Base-by-base conservation (phyloP, 2,888 invertebrate genomes). In the Mimumesa dahlbomi region DNA sequence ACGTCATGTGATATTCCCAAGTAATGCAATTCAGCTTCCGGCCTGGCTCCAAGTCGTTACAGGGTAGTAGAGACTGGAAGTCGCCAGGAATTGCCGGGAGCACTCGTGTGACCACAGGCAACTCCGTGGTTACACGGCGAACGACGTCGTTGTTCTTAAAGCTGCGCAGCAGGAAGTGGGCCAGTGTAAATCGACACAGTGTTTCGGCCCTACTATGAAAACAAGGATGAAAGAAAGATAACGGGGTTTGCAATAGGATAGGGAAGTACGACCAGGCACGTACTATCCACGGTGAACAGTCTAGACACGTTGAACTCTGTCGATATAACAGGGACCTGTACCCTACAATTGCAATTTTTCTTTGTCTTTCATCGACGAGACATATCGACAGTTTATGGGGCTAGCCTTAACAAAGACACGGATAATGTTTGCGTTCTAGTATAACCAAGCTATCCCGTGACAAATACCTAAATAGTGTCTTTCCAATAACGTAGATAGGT, bases 21-120 rank as follows among this genome's bases (percentile, higher is more conserved):
- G 53, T 43, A 53, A 68, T 69, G 53, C 43, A 48, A 43, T 54
- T 69, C 48, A 69, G 52, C 48, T 53, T 49, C 70, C 61, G 70
- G 71, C 71, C 29, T 22, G n/a, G 22, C 61, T 70, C 61, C 69
- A 61, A 61, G 70, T 69, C 69, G 70, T 69, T 69, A 61, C 38
- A 54, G 43, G 43, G 58, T 49, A 29, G 40, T 18, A 11, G 16
- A 36, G 29, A 25, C 45, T 22, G 16, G 42, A 16, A 9, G 34
- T 13, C 31, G 36, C 7, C 9, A 45, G 18, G 16, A 25, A 48
- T 48, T 36, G 34, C 7, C 31, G 4, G 5, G 5, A 7, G 22
- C 18, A 34, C 21, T 34, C 11, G 34, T 14, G 34, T 19, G 56
- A 45, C 31, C 57, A 13, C n/a, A 34, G 46, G 57, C 25, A 57